Base-by-base conservation (phyloP, 1,140 invertebrate genomes). In the Oppia nitens region DNA sequence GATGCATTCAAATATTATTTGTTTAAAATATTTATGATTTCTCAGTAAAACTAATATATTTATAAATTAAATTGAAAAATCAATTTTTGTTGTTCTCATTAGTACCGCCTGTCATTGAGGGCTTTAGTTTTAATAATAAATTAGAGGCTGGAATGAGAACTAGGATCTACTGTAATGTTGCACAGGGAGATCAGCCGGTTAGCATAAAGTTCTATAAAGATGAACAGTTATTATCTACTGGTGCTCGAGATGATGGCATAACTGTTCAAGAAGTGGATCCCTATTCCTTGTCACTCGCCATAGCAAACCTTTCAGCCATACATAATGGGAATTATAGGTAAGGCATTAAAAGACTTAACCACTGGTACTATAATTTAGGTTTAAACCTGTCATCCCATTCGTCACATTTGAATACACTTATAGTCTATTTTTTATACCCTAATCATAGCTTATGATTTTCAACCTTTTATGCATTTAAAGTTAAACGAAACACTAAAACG, bases 91-190 rank as follows among this genome's bases (percentile, higher is more conserved):
- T n/a, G n/a, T n/a, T n/a, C 32, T 40, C 6, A 40, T 2, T 55
- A 66, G 66, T 66, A 3, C 59, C 63, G 50, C 66, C 66, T 2
- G 60, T 63, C 9, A 72, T 75, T 21, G 71, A 73, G 55, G 64
- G 68, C 0, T 75, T 75, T 62, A 64, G 52, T 12, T 74, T 75
- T 57, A 68, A 68, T 77, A 79, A 83, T 70, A 82, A 82, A 68
- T 79, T 87, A 67, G 79, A 80, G 69, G 84, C 87, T 76, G 85
- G 84, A 69, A 83, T 85, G 77, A 78, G 85, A 70, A 84, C 85
- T 49, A 79, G 84, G 64, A 81, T 85, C 66, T 81, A 85, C 64
- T 90, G 87, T 75, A 83, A 83, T 63, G 83, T 89, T 64, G 84
- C 82, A 71, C 79, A 80, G 66, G 83, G 84, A 64, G 83, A 85